A percentile compares a stretch with the other conserved stretches of the same genome.
Conservation (phyloP, 2,797 vertebrate species). For the Crax fasciolata region DNA sequence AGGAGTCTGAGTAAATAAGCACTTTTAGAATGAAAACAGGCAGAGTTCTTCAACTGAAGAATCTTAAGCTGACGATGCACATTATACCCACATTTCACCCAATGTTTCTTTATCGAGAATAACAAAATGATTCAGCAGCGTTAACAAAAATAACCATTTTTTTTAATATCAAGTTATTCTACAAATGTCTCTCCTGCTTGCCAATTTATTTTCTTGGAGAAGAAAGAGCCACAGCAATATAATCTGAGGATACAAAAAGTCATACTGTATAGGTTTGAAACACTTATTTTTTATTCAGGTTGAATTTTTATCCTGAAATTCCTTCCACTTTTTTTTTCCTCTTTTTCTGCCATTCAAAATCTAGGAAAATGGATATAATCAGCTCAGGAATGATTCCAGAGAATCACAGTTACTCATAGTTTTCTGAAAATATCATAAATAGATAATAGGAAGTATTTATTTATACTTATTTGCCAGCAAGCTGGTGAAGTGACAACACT, state of each 20-base stretch:
- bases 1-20: not conserved
- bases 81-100: not conserved
- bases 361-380: not conserved
- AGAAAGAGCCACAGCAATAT: not conserved
- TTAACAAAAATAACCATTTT: not conserved
- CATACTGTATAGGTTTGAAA: not conserved
- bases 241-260: not conserved
- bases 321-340: not conserved
- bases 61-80: not conserved
- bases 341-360: not conserved
- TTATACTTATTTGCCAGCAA: not conserved
- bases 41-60: not conserved
- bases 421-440: slow-evolving; percentile 14
- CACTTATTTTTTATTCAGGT: not conserved
- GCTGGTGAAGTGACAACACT: not conserved
- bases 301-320: not conserved
- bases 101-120: not conserved
- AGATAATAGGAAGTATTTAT: slow-evolving; percentile 13
- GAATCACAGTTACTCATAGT: not conserved
- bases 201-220: not conserved
- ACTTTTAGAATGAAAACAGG: not conserved
- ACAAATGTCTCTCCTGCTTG: not conserved
- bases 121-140: not conserved
- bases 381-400: not conserved
- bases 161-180: not conserved